Conservation (phyloP, 2,888 invertebrate species). For the Protophormia terraenovae region DNA sequence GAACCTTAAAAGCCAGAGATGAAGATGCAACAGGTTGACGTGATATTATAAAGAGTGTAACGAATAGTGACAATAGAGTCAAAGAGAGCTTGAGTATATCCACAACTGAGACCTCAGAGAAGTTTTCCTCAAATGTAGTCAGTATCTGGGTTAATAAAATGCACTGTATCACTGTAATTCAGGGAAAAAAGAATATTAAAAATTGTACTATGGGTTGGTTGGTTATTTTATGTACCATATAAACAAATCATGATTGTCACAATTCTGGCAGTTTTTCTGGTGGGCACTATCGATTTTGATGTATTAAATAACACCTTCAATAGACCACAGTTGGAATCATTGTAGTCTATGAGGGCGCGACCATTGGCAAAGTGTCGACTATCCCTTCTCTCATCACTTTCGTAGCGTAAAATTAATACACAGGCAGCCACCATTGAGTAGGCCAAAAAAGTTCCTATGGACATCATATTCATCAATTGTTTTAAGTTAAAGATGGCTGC, state of each 20-base stretch:
- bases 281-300: conserved; percentile 79
- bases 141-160: conserved; percentile 75
- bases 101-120: conserved; percentile 63
- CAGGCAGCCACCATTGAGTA: conserved; percentile 90
- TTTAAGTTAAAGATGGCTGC: conserved; percentile 87
- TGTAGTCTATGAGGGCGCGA: conserved; percentile 62
- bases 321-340: conserved; percentile 70
- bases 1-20: conserved; percentile 87
- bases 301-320: conserved; percentile 81
- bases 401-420: conserved; percentile 87
- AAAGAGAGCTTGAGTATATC: conserved; percentile 71
- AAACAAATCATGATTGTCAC: conserved; percentile 81
- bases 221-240: conserved; percentile 78
- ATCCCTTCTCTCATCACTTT: conserved; percentile 75
- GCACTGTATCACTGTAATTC: conserved; percentile 75
- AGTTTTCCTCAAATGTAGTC: conserved; percentile 74
- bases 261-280: conserved; percentile 80
- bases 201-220: too few relatives aligned
- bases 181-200: background rate
- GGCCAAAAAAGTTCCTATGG: conserved; percentile 88
- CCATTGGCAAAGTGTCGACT: conserved; percentile 71
- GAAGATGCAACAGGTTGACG: conserved; percentile 85
- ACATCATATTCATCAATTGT: conserved; percentile 90
- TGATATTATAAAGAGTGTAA: conserved; percentile 83
- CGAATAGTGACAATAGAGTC: conserved; percentile 74